Evolutionary conservation across 2,113 vertebrate species (phyloP), one percentile per base, ranked within the genome.

Genomic region (Suricata suricatta): DNA sequence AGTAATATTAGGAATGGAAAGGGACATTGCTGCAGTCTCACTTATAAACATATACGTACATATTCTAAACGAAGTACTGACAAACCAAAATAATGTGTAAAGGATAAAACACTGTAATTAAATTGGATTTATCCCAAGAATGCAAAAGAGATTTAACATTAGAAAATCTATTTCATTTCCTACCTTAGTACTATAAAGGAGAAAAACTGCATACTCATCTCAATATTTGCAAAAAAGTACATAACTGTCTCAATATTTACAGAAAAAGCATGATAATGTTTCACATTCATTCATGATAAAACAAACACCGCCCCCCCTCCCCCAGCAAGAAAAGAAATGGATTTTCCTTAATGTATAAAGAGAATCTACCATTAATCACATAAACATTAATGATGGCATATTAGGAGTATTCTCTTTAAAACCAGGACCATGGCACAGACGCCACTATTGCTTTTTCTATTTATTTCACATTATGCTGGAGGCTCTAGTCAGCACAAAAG

Each of bases 1-100:
- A 50, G 47, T 83, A 83, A 63, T 44, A 52, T 31, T 31, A 97
- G 44, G 38, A 92, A 80, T 89, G 54, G 50, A 74, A 95, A 93
- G 27, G 31, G 11, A 60, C 41, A 86, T 68, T 68, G 68, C n/a
- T 94, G 8, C 3, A 80, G 64, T 89, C 47, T 89, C 33, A 83
- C 21, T 77, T 66, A 88, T 21, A 47, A 54, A 63, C 15, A 87
- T 0, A 84, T n/a, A 77, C 69, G 19, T 35, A 47, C 54, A 63
- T 54, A 89, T 71, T 88, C 50, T 83, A 94, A 84, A 33, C 57
- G 71, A 93, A 88, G 31, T 47, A 76, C 54, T 81, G 57, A 86
- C 6, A 90, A 81, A 63, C 15, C 25, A 82, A 92, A 95, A 90
- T 29, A 83, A 41, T 63, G 27, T 33, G 33, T 79, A 88, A 41